Evolutionary conservation across 1,140 invertebrate genomes (phyloP), one percentile per base, ranked within the genome.

Genomic region (Hetaerina americana): DNA sequence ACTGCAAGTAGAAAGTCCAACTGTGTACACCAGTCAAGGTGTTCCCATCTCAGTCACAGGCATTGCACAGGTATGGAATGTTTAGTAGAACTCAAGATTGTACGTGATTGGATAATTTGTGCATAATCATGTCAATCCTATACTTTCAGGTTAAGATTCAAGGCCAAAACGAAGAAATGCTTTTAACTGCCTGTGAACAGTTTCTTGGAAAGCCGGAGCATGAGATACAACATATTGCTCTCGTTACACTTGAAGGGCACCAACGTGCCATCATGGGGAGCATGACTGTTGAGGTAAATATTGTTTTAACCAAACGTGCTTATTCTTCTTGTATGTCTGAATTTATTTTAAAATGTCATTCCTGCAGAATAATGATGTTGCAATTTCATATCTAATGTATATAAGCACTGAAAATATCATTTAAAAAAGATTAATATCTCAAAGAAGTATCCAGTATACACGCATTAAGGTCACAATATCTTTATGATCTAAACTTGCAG

Each of bases 181-280:
- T 99, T 67, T 85, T 95, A 72, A 92, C 95, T 6, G 96, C 96
- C 0, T 98, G 96, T 81, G 95, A 98, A 82, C 94, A 98, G 77
- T 99, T 99, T 84, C 84, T 98, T 27, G 95, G 95, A 26, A 98
- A 98, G 85, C 82, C 85, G 0, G 94, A 97, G 79, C 77, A 86
- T 6, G 94, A 97, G 80, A 96, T 98, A 73, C 92, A 92, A 77
- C 89, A 93, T 77, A 95, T 98, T 79, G 96, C 96, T 26, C 84
- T 97, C 68, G 95, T 97, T 49, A 99, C 96, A 66, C 82, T 99
- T 25, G 96, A 99, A 83, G 96, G 96, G 74, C 96, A 99, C 81
- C 96, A 99, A 83, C 84, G 96, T 75, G 96, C 96, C 73, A 98
- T 98, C 72, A 99, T 99, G 96, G 96, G 96, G 8, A 95, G 94